phyloP scores from a whole-genome alignment of 2,888 invertebrate species.

The Omphaloscelis lunosa region DNA sequence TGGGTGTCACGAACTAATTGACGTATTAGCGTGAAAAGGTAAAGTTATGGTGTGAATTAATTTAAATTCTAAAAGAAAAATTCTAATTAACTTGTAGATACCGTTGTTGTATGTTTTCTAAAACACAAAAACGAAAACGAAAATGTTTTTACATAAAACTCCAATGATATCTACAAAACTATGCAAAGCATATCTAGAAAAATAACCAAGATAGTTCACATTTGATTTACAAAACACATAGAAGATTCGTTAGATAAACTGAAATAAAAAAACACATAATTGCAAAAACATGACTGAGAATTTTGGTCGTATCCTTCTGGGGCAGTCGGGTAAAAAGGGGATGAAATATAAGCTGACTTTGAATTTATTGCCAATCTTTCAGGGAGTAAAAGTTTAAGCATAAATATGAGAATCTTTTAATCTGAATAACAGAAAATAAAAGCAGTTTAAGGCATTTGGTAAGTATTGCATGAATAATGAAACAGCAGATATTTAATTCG shows the following conservation, averaged over 20 bases:
- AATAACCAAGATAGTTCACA: background rate
- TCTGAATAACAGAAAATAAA: background rate
- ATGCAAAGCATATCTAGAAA: no score
- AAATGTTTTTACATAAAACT: background rate
- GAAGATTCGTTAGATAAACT: no score
- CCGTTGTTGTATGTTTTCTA: no score
- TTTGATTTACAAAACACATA: background rate
- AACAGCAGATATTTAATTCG: background rate
- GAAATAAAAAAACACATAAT: no score
- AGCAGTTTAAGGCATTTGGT: background rate
- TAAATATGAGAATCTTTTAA: no score
- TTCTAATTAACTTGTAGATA: background rate
- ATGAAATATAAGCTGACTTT: no score
- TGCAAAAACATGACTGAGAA: no score
- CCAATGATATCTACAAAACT: background rate
- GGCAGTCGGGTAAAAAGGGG: no score
- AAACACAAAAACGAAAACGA: no score
- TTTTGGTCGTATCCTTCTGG: no score
- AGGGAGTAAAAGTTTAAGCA: no score
- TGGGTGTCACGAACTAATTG: constrained; percentile 36
- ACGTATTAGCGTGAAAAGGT: constrained; percentile 30
- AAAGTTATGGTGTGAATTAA: constrained; percentile 11
- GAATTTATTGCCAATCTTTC: no score
- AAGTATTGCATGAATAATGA: background rate
- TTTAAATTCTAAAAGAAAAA: background rate